Conservation (phyloP, 2,797 vertebrate genomes). For the Picus viridis region DNA sequence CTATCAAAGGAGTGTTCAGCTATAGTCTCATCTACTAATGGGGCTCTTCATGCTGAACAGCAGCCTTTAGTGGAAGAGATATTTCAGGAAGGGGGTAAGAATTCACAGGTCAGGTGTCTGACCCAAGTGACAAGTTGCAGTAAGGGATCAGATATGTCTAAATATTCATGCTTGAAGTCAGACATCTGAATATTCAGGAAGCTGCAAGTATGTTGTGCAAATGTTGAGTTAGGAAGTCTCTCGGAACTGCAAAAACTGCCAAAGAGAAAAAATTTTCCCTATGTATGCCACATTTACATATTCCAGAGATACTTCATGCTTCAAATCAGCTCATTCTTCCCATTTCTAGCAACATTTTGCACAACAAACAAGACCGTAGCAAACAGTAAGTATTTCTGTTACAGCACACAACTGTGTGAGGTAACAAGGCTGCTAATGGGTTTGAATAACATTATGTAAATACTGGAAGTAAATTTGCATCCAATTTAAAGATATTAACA, state of each 20-base stretch:
- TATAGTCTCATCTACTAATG: neutral
- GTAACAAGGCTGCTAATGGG: neutral
- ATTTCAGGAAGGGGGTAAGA: neutral
- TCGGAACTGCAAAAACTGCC: neutral
- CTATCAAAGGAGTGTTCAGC: neutral
- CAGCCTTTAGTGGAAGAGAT: neutral
- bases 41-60: neutral
- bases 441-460: neutral
- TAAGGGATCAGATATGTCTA: neutral
- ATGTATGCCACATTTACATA: neutral
- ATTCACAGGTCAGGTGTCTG: neutral
- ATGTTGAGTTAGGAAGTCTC: neutral
- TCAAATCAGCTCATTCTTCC: neutral
- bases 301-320: neutral
- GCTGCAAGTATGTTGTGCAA: neutral
- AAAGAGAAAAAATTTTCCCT: neutral
- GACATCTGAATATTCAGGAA: neutral
- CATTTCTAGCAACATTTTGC: neutral
- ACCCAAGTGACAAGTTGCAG: neutral
- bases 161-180: neutral
- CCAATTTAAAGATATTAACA: neutral
- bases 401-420: neutral
- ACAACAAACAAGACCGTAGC: neutral
- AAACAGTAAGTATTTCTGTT: neutral
- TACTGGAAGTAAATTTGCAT: neutral